phyloP scores from a whole-genome alignment of 2,113 vertebrate genomes.

The Alaudala cheleensis region DNA sequence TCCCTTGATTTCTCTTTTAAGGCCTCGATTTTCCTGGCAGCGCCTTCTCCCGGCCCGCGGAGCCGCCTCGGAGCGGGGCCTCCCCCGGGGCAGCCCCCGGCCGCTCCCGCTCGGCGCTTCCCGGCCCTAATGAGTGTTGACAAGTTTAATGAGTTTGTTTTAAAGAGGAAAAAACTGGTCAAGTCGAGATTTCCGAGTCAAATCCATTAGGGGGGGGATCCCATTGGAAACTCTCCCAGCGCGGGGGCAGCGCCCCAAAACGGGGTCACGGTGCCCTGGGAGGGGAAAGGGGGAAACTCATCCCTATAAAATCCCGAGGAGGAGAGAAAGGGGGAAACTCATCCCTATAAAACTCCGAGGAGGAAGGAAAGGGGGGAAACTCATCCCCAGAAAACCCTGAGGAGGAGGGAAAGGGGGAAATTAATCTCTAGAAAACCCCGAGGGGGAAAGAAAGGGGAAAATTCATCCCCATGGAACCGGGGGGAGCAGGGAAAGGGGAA shows the following conservation, averaged over 20 bases:
- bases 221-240: constrained; percentile 81
- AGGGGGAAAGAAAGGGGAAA: no score
- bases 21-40: constrained; percentile 10
- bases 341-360: neutral
- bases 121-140: constrained; percentile 94
- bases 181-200: constrained; percentile 96
- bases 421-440: neutral
- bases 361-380: neutral
- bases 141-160: constrained; percentile 96
- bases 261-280: neutral
- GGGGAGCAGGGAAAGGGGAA: no score
- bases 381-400: neutral
- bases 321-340: no score
- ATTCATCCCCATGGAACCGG: no score
- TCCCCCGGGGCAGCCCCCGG: constrained; percentile 59
- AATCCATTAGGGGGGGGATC: constrained; percentile 82
- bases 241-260: neutral
- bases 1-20: constrained; percentile 57
- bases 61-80: neutral
- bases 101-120: constrained; percentile 81
- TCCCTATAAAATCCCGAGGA: neutral
- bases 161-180: constrained; percentile 86
- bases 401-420: neutral
- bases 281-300: no score
- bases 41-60: neutral